These are phyloP conservation scores for Trochalopteron elliotii DNA, from an alignment of 2,113 vertebrate species.

Conservation along the genomic window DNA sequence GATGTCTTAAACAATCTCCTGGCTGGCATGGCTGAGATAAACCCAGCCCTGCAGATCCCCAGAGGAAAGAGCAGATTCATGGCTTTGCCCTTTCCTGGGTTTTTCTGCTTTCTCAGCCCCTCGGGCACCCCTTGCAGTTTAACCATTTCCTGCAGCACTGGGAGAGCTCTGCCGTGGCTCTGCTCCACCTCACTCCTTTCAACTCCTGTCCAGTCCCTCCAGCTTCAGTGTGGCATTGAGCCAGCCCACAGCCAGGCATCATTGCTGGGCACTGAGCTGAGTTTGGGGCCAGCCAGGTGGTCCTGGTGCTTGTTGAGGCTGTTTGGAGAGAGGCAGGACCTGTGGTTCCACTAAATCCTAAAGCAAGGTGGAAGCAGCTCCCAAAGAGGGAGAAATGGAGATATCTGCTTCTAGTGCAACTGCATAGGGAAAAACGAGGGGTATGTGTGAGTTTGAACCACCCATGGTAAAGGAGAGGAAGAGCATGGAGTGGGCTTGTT, in stretches of 20 bases:
- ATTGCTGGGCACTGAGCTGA: neutral
- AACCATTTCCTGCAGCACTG: accelerated
- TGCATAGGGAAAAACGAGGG: accelerated
- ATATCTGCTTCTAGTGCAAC: neutral
- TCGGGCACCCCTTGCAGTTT: neutral
- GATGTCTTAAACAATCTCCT: neutral
- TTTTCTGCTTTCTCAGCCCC: neutral
- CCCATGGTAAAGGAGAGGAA: neutral
- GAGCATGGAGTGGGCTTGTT: neutral
- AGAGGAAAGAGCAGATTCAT: neutral
- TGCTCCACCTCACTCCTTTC: neutral
- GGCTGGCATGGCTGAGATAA: neutral
- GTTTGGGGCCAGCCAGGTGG: neutral
- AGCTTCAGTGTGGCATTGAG: accelerated
- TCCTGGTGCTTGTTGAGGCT: neutral
- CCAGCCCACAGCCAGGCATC: neutral
- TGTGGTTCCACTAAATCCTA: neutral
- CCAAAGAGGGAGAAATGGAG: neutral
- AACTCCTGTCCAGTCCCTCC: neutral
- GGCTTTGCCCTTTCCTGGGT: neutral
- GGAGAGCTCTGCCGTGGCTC: neutral
- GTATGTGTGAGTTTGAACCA: neutral
- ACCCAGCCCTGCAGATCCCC: neutral
- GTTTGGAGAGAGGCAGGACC: neutral
- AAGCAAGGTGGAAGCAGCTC: neutral